phyloP scores from a whole-genome alignment of 2,797 vertebrate species.

The Lagorchestes hirsutus region DNA sequence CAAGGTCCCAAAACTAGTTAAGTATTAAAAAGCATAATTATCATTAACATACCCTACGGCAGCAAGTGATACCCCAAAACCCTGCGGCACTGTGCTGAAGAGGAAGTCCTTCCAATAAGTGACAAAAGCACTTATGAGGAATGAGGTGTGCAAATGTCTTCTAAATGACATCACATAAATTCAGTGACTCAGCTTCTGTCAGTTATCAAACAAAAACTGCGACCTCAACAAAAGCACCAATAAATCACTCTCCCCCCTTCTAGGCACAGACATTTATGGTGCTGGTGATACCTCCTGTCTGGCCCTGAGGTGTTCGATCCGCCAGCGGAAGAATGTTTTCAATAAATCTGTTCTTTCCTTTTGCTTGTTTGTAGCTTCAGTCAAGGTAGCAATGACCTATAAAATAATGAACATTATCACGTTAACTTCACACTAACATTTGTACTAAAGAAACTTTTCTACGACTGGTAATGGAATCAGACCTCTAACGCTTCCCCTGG shows the following conservation, averaged over 20 bases:
- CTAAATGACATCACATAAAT: constrained; percentile 38
- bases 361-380: constrained; percentile 90
- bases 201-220: constrained; percentile 52
- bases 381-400: constrained; percentile 94
- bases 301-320: constrained; percentile 87
- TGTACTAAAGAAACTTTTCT: background rate
- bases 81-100: background rate
- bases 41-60: constrained; percentile 5
- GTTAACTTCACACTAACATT: background rate
- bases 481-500: background rate
- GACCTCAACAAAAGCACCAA: constrained; percentile 51
- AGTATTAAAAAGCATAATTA: background rate
- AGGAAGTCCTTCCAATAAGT: background rate
- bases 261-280: constrained; percentile 56
- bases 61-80: background rate
- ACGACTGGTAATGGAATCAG: background rate
- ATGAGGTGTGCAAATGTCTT: constrained; percentile 32
- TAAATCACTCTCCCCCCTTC: constrained; percentile 37
- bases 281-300: constrained; percentile 90
- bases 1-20: background rate
- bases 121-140: constrained; percentile 32
- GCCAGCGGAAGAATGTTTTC: constrained; percentile 93
- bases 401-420: constrained; percentile 58
- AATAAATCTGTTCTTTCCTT: constrained; percentile 93
- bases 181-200: constrained; percentile 36